A percentile compares a stretch with the other conserved stretches of the same genome.
Conservation (phyloP, 2,797 vertebrate genomes). For the Peromyscus attwateri region DNA sequence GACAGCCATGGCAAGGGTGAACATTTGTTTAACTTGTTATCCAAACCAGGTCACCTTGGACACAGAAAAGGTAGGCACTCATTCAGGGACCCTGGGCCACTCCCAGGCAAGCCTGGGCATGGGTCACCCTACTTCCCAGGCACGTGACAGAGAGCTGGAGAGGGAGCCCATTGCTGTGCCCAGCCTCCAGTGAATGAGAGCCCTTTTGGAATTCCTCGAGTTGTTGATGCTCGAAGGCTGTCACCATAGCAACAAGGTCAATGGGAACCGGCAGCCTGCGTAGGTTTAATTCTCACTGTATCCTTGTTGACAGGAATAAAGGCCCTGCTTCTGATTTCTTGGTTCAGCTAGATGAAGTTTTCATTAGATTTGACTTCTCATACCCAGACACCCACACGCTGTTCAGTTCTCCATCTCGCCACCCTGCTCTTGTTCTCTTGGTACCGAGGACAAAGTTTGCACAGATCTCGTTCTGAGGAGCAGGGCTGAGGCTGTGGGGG, state of each 20-base stretch:
- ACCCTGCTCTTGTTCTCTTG: not conserved
- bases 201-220: not conserved
- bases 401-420: constrained; percentile 63
- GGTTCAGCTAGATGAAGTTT: constrained; percentile 79
- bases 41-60: not conserved
- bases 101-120: not conserved
- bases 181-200: not conserved
- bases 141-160: accelerated
- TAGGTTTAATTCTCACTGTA: constrained; percentile 76
- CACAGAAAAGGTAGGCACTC: not conserved
- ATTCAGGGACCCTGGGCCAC: not conserved
- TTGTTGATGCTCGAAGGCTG: constrained; percentile 79
- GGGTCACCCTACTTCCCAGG: not conserved
- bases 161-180: accelerated
- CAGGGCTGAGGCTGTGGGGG: not conserved
- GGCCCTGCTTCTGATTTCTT: constrained; percentile 81
- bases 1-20: not conserved
- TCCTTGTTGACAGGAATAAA: constrained; percentile 83
- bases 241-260: constrained; percentile 87
- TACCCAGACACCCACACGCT: constrained; percentile 71
- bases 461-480: constrained; percentile 8
- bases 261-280: constrained; percentile 78
- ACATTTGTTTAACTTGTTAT: not conserved
- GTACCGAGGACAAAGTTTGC: constrained; percentile 15
- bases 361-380: constrained; percentile 77